Base-by-base conservation (phyloP, 2,797 vertebrate genomes). In the Buphagus erythrorhynchus region DNA sequence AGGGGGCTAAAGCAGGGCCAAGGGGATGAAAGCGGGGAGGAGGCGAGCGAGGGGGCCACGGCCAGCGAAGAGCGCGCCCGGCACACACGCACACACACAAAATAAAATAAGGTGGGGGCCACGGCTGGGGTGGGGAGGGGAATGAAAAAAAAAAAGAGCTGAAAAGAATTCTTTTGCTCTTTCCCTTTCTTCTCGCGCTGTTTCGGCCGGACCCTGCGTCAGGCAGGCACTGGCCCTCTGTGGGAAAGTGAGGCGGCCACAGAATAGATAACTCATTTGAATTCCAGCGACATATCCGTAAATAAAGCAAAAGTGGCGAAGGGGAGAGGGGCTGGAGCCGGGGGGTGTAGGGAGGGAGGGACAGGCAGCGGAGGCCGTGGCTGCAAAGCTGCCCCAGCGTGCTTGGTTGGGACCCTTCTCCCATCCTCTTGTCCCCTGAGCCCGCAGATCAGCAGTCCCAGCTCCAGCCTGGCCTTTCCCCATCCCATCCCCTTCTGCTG, bases 251-350 rank as follows among this genome's bases (percentile, higher is more conserved):
- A 98, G 97, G 97, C 96, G 35, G 90, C 93, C 96, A 96, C 97
- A 98, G 98, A 98, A 98, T 98, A 98, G 98, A 98, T 98, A 98
- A 98, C 98, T 98, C 98, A 98, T 98, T 98, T 98, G 97, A 96
- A 98, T 98, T 98, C 98, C 93, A 71, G 96, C 8, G 76, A 98
- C 98, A 98, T 97, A 97, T 98, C 97, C 95, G 91, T 97, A 98
- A 98, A 98, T 98, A 98, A 98, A 98, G 98, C 98, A 98, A 97
- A 98, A 98, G 97, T 92, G 79, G 95, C 0, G 71, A 95, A 95
- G 86, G 84, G 79, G 92, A 97, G 93, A 96, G 94, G 78, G 88
- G 42, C 8, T 88, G 17, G 93, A 83, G 76, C 88, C 1, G 17
- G 46, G 66, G 68, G 11, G n/a, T 74, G 69, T 3, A n/a, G 43